Base-by-base conservation (phyloP, 2,797 vertebrate species). In the Hydrolagus colliei region DNA sequence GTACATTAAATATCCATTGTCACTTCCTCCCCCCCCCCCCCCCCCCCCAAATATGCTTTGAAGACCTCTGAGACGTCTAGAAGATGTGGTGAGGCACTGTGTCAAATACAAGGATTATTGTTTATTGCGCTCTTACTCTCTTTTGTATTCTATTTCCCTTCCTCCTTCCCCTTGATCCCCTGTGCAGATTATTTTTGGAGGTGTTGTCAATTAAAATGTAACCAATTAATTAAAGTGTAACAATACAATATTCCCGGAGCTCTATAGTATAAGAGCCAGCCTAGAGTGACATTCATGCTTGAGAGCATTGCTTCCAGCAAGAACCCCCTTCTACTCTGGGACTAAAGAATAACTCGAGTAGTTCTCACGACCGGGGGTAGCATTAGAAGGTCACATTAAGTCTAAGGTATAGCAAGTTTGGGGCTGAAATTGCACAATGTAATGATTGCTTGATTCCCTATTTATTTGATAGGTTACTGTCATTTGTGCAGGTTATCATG, bases 401-500 rank as follows among this genome's bases (percentile, higher is more conserved):
- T 1, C 2, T 61, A 75, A 75, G 20, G 11, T 13, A 27, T 22
- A n/a, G n/a, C n/a, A 1, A 9, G 13, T 84, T 68, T 9, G 13
- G 62, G 27, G 7, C 14, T 11, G 27, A 6, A 41, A 52, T 10
- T 52, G 61, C 61, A 59, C 52, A 41, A 75, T 35, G 2, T 75
- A 76, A 80, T 9, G 27, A 80, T 62, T 80, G 78, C 27, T 9
- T 27, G 67, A 32, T 27, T 67, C n/a, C 2, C 18, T 68, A 35
- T 35, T 18, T 10, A 18, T 71, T 10, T 12, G 35, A 20, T 16
- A 68, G n/a, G 32, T 67, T 27, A 73, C 72, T 86, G 61, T 4
- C 73, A 27, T 74, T 87, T 87, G n/a, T 62, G 63, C 87, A 98
- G 97, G 94, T 97, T 32, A 97, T 98, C 88, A 92, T 98, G 91